These are phyloP conservation scores for Leucoraja ocellata DNA, from an alignment of 2,797 vertebrate genomes.

Conservation along the genomic window DNA sequence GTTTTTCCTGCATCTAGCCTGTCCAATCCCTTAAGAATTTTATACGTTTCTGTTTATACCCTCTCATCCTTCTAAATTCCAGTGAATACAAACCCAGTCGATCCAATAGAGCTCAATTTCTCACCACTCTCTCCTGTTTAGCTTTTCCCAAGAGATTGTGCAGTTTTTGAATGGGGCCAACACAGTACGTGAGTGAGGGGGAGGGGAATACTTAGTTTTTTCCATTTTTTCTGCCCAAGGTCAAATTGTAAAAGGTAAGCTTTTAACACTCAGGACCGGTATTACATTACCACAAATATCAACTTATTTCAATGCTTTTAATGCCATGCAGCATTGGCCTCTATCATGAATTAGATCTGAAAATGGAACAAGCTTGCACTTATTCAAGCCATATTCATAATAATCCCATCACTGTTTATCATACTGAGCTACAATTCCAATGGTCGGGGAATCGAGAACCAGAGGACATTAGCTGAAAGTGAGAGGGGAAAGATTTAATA, in stretches of 20 bases:
- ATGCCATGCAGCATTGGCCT: background rate
- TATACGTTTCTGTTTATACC: no score
- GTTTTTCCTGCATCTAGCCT: no score
- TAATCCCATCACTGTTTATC: no score
- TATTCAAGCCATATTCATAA: background rate
- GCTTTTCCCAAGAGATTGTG: background rate
- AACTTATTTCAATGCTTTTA: background rate
- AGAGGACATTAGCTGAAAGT: no score
- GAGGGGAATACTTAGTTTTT: background rate
- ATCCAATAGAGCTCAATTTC: background rate
- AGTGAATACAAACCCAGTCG: no score
- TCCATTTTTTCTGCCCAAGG: background rate
- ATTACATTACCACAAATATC: background rate
- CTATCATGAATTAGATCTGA: background rate
- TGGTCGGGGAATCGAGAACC: no score
- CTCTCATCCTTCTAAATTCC: no score
- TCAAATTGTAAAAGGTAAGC: background rate
- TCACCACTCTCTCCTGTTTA: background rate
- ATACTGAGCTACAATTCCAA: no score
- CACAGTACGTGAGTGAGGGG: no score
- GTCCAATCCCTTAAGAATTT: no score
- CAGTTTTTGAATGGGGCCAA: background rate
- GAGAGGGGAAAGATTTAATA: no score
- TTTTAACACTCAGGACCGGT: background rate
- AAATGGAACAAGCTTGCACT: background rate